Evolutionary conservation across 2,797 vertebrate genomes (phyloP).

Genomic region (Pseudochromis fuscus): DNA sequence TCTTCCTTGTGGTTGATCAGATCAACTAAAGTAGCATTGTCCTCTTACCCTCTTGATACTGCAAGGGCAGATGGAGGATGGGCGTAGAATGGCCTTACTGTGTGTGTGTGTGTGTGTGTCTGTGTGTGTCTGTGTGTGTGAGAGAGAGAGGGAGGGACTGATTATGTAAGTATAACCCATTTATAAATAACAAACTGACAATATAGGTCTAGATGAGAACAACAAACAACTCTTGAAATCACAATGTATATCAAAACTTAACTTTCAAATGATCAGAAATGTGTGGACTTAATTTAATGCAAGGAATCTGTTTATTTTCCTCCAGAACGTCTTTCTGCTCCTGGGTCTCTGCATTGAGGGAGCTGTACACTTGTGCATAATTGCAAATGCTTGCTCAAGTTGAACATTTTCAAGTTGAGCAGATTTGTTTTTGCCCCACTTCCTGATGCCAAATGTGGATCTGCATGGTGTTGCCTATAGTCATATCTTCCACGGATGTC

Average conservation of each 20-base stretch:
- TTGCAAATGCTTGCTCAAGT: conserved; percentile 7
- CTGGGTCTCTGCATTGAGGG: neutral
- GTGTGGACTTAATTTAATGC: no score
- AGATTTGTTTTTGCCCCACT: neutral
- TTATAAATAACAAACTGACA: conserved; percentile 32
- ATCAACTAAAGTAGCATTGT: conserved; percentile 72
- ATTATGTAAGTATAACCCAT: conserved; percentile 55
- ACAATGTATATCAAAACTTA: neutral
- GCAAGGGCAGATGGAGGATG: conserved; percentile 65
- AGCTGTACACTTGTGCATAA: neutral
- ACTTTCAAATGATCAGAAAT: no score
- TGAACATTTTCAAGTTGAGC: neutral
- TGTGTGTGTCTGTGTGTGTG: neutral
- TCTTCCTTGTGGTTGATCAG: conserved; percentile 47
- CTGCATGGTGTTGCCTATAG: conserved; percentile 1
- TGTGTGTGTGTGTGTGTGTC: conserved; percentile 17
- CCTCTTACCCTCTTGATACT: conserved; percentile 60
- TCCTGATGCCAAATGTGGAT: neutral
- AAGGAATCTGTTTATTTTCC: neutral
- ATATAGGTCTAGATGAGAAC: neutral
- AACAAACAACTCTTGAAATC: no score
- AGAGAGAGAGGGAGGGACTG: conserved; percentile 8
- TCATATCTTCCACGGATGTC: conserved; percentile 7
- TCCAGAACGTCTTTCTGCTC: neutral
- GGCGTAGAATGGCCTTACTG: conserved; percentile 52